phyloP scores from a whole-genome alignment of 2,797 vertebrate genomes.

The Erpetoichthys calabaricus region DNA sequence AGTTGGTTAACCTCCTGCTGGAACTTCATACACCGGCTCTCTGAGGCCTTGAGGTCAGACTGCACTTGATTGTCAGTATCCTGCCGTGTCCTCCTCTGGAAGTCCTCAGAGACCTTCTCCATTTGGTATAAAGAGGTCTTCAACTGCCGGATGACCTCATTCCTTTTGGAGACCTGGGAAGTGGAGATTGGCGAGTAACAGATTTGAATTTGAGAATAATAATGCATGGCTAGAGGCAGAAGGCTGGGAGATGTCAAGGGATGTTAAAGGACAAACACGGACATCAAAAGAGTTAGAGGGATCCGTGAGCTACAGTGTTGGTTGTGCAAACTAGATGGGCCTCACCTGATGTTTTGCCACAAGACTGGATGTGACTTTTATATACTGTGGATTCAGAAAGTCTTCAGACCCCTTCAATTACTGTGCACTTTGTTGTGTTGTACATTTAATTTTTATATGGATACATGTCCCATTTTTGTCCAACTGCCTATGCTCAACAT shows the following conservation, averaged over 20 bases:
- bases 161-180: constrained; percentile 49
- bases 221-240: background rate
- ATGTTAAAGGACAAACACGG: background rate
- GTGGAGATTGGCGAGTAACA: background rate
- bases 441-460: too few species aligned
- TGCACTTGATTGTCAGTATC: constrained; percentile 42
- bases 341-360: too few species aligned
- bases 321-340: too few species aligned
- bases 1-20: constrained; percentile 45
- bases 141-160: constrained; percentile 39
- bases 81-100: constrained; percentile 26
- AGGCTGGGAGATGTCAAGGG: rapidly evolving
- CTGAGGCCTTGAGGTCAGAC: constrained; percentile 28
- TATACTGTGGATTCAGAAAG: too few species aligned
- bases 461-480: too few species aligned
- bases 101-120: constrained; percentile 28
- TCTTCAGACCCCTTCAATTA: too few species aligned
- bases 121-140: constrained; percentile 38
- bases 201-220: background rate
- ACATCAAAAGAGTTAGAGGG: too few species aligned
- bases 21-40: constrained; percentile 30
- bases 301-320: too few species aligned
- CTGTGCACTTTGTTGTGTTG: too few species aligned
- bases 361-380: too few species aligned
- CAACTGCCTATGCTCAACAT: too few species aligned